Evolutionary conservation across 2,888 invertebrate species (phyloP).

Genomic region (Autographa pulchrina): DNA sequence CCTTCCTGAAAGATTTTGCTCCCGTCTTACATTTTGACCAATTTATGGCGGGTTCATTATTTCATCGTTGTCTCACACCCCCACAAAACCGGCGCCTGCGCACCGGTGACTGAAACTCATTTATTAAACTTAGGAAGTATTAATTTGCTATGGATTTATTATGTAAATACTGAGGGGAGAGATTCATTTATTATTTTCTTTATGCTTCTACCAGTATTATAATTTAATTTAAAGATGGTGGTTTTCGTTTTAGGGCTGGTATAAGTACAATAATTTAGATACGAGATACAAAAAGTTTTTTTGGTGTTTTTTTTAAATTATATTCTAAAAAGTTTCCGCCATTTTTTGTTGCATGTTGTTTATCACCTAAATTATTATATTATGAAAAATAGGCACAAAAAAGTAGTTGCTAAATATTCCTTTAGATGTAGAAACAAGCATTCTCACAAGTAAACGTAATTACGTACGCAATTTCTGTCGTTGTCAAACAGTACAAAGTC

Average conservation of each 20-base stretch:
- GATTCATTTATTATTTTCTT: neutral
- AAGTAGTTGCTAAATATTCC: neutral
- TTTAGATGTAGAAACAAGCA: neutral
- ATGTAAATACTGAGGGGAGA: neutral
- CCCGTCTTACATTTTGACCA: constrained; percentile 40
- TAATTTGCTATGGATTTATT: constrained; percentile 8
- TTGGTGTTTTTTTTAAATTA: too few species aligned
- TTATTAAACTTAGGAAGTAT: constrained; percentile 15
- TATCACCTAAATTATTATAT: too few species aligned
- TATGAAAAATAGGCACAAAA: neutral
- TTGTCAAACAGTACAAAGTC: neutral
- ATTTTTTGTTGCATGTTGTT: too few species aligned
- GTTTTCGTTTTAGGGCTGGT: neutral
- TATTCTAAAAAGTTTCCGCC: too few species aligned
- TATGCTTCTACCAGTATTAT: neutral
- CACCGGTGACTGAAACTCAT: constrained; percentile 37
- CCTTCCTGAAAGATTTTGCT: constrained; percentile 58
- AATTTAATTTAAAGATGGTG: neutral
- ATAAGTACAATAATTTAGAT: too few species aligned
- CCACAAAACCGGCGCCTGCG: constrained; percentile 45
- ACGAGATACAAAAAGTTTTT: too few species aligned
- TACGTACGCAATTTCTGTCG: constrained; percentile 6
- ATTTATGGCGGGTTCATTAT: constrained; percentile 49
- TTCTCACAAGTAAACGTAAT: constrained; percentile 23
- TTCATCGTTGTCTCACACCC: constrained; percentile 32